Conservation (phyloP, 1,140 invertebrate species). For the Leptinotarsa texana region DNA sequence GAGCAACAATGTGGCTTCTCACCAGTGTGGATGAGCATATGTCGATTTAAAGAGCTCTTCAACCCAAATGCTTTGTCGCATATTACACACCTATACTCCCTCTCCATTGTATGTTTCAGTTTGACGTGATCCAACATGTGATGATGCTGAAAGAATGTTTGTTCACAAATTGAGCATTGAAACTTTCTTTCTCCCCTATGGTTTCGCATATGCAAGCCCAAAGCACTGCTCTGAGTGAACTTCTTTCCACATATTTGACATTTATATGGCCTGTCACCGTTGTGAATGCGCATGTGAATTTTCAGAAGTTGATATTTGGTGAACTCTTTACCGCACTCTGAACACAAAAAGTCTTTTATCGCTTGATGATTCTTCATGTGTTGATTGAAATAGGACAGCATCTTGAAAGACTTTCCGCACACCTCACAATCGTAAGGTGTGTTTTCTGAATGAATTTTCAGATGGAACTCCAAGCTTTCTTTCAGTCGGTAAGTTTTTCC, state of each 20-base stretch:
- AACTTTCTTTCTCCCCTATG: not conserved
- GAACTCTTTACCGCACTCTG: slow-evolving; percentile 8
- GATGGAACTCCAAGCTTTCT: not conserved
- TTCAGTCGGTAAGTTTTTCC: not conserved
- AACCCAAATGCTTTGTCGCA: not conserved
- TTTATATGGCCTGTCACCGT: slow-evolving; percentile 57
- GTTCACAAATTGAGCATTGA: not conserved
- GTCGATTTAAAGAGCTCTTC: not conserved
- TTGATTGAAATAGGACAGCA: not conserved
- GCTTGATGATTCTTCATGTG: not conserved
- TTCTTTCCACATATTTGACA: slow-evolving; percentile 52
- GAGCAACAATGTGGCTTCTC: slow-evolving; percentile 3
- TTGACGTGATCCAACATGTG: not conserved
- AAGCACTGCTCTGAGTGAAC: slow-evolving; percentile 2
- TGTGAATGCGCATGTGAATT: slow-evolving; percentile 48
- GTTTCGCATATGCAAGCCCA: not conserved
- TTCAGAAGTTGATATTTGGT: no score
- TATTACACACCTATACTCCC: not conserved
- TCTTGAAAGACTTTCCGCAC: not conserved
- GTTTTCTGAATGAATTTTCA: not conserved
- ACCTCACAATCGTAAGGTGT: not conserved
- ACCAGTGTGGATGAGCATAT: not conserved
- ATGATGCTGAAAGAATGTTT: not conserved
- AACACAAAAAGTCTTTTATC: slow-evolving; percentile 9
- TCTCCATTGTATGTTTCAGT: slow-evolving; percentile 3